Evolutionary conservation across 2,797 vertebrate genomes (phyloP), one percentile per base, ranked within the genome.

Genomic region (Pagetopsis macropterus): DNA sequence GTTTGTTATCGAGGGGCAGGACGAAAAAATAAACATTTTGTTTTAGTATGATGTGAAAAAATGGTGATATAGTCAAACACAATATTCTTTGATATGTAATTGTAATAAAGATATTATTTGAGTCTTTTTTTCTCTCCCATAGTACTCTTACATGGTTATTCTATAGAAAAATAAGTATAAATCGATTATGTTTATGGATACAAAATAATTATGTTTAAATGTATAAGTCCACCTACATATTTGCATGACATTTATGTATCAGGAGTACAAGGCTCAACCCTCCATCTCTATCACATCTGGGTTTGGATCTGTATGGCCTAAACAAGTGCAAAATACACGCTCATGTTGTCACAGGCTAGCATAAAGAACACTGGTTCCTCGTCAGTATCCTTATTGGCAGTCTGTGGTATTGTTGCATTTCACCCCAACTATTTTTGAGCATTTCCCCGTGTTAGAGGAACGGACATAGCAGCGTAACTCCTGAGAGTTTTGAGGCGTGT

Each of bases 101-200:
- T 70, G 15, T 73, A 70, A 78, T 82, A 87, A 89, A 88, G 70
- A 88, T 88, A 75, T 54, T 60, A 31, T 57, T 71, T 58, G 21
- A 78, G 37, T 37, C 8, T 37, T 37, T 70, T 46, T 83, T 70
- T 75, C 55, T 19, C 76, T 81, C 49, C 75, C 72, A 65, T 63
- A 81, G 52, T 76, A 70, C 52, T 81, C 87, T 74, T 41, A 76
- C 64, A 81, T 78, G 31, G 49, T 78, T 83, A 70, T 81, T 65
- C 67, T 92, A 92, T 93, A 94, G 91, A 94, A 94, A 95, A 95
- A 95, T 94, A 94, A 94, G 88, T 94, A 93, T 72, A 94, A 94
- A 94, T 94, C 90, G 89, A 92, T 92, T 88, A 93, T 92, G 93
- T 84, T 87, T 73, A 90, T 94, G 92, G 89, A 89, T 93, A 94